These are phyloP conservation scores for Orthosia incerta DNA, from an alignment of 2,888 invertebrate genomes.

Conservation along the genomic window DNA sequence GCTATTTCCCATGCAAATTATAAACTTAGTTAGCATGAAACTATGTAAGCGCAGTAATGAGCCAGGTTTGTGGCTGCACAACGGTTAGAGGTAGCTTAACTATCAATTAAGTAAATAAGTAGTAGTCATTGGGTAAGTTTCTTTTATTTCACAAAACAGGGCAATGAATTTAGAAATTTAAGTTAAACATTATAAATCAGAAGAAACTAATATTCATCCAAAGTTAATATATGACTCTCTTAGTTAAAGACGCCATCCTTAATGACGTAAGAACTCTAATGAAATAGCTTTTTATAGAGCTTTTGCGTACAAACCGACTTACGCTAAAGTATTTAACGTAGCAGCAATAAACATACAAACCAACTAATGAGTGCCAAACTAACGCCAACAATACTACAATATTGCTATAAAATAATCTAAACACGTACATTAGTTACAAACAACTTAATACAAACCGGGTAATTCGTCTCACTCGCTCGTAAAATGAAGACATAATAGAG, in stretches of 20 bases:
- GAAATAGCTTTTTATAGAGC: neutral
- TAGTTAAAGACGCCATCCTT: neutral
- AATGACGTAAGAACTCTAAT: neutral
- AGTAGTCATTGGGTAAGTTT: slow-evolving; percentile 17
- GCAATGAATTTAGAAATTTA: neutral
- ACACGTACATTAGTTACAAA: slow-evolving; percentile 58
- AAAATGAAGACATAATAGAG: slow-evolving; percentile 82
- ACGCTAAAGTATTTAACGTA: slow-evolving; percentile 15
- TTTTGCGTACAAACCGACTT: neutral
- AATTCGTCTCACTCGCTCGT: slow-evolving; percentile 73
- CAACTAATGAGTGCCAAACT: slow-evolving; percentile 55
- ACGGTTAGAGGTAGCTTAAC: slow-evolving; percentile 18
- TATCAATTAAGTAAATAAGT: slow-evolving; percentile 13
- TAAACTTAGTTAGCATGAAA: slow-evolving; percentile 49
- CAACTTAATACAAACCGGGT: slow-evolving; percentile 61
- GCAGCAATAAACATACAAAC: slow-evolving; percentile 29
- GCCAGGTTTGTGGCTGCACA: slow-evolving; percentile 31
- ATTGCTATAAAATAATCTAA: slow-evolving; percentile 59
- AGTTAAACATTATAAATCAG: neutral
- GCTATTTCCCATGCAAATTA: slow-evolving; percentile 55
- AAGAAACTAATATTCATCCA: neutral
- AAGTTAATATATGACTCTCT: neutral
- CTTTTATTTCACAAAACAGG: slow-evolving; percentile 16
- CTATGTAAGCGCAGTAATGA: slow-evolving; percentile 45
- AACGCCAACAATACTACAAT: slow-evolving; percentile 49